Base-by-base conservation (phyloP, 64 coral and sea anemone genomes). In the Platygyra sinensis region DNA sequence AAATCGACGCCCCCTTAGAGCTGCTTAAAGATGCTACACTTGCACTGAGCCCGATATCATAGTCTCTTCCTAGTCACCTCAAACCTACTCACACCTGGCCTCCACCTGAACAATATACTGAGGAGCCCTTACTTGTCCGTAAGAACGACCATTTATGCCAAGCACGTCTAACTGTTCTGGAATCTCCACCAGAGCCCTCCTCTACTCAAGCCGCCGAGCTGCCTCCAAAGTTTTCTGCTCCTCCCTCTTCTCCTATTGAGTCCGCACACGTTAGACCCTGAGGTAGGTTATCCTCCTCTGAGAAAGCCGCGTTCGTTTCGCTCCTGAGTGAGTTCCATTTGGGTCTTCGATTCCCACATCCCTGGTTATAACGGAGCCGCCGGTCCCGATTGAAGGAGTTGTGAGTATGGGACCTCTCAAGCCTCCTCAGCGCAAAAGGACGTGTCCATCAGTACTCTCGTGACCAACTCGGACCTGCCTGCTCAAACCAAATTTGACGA, bases 351-450 rank as follows among this genome's bases (percentile, higher is more conserved):
- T 52, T 25, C 62, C 4, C 59, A 8, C 20, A 67, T 90, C 16
- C 25, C 64, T 52, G 88, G 88, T 22, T 90, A 73, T 42, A 90
- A 90, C 52, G 77, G 88, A 52, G 54, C 74, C 8, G 87, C 74
- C 24, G 75, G 87, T 50, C 87, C n/a, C 74, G 25, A 76, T 79
- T 52, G 76, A 89, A 52, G 59, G 60, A 62, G 38, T 67, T 65
- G 87, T 88, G 22, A 62, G 78, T 19, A 88, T 88, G 72, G 87
- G 87, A 19, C 73, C 87, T 39, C 73, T 88, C 20, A 6, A 88
- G 10, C 87, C 87, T 11, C 55, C 73, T 18, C 86, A 62, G 14
- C 52, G 72, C 19, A 88, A 88, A 61, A 29, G n/a, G 73, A 8
- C 73, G 73, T 39, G 46, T 88, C 30, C 86, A 73, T 13, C 86